Evolutionary conservation across 2,113 vertebrate genomes (phyloP).

Genomic region (Elephas maximus): DNA sequence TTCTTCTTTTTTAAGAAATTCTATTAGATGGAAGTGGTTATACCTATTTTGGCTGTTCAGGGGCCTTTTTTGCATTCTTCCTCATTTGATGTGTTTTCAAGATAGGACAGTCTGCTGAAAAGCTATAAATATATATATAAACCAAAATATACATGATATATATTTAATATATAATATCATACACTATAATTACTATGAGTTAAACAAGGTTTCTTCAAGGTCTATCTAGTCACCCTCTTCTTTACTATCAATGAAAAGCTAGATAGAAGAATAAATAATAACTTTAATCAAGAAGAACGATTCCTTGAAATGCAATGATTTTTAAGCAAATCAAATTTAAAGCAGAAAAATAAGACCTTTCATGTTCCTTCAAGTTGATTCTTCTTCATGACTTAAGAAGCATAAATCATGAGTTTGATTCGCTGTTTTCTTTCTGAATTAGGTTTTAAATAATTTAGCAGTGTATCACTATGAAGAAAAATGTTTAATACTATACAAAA

Average conservation of each 20-base stretch:
- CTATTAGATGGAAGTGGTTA: background rate
- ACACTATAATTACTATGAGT: background rate
- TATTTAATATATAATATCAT: too few relatives aligned
- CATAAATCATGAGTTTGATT: conserved; percentile 42
- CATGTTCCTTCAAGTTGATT: conserved; percentile 42
- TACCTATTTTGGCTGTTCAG: conserved; percentile 4
- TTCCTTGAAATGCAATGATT: conserved; percentile 12
- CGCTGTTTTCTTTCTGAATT: conserved; percentile 63
- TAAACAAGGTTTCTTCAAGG: background rate
- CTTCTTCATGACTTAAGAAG: conserved; percentile 46
- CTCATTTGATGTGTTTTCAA: background rate
- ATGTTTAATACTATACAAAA: conserved; percentile 57
- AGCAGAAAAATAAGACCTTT: background rate
- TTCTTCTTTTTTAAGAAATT: background rate
- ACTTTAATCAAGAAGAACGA: conserved; percentile 27
- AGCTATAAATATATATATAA: background rate
- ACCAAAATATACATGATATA: background rate
- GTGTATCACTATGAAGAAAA: conserved; percentile 58
- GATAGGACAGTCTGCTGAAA: background rate
- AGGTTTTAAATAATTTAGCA: conserved; percentile 64
- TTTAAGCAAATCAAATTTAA: conserved; percentile 51
- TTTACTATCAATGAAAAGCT: background rate
- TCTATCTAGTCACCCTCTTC: background rate
- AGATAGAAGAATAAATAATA: conserved; percentile 32
- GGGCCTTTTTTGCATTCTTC: background rate